These are phyloP conservation scores for Onchidella celtica DNA, from an alignment of 2,888 invertebrate genomes.

Conservation along the genomic window DNA sequence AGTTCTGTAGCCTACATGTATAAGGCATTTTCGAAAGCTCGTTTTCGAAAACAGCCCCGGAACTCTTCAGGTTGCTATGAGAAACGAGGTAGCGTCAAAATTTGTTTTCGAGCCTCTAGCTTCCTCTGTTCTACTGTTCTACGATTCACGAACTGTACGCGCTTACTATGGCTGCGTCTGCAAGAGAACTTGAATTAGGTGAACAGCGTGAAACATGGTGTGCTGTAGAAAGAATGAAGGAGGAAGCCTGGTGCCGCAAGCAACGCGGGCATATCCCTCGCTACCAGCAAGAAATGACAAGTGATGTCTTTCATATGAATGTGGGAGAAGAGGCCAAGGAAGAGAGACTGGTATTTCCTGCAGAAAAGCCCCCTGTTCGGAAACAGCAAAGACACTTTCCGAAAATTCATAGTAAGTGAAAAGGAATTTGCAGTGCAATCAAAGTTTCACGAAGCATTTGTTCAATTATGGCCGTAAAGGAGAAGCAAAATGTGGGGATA, in stretches of 20 bases:
- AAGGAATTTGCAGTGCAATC: too few species aligned
- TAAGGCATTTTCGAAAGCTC: too few species aligned
- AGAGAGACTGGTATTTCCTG: conserved; percentile 25
- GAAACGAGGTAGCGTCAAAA: too few species aligned
- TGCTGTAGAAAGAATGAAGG: conserved; percentile 74
- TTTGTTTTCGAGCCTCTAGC: too few species aligned
- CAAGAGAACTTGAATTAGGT: background rate
- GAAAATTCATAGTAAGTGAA: conserved; percentile 36
- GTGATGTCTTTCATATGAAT: conserved; percentile 16
- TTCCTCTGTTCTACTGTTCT: too few species aligned
- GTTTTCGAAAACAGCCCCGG: too few species aligned
- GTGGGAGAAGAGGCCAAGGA: background rate
- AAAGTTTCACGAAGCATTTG: too few species aligned
- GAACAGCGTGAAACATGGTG: conserved; percentile 75
- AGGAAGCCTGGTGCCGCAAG: conserved; percentile 73
- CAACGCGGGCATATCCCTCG: conserved; percentile 62
- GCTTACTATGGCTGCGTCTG: background rate
- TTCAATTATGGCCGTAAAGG: too few species aligned
- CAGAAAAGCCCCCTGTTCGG: conserved; percentile 18
- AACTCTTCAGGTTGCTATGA: too few species aligned
- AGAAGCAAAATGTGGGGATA: too few species aligned
- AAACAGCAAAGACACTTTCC: conserved; percentile 42
- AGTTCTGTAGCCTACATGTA: too few species aligned
- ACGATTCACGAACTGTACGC: too few species aligned
- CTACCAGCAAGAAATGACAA: conserved; percentile 47